Percentiles rank a stretch among this genome's conserved stretches.
These are phyloP conservation scores for Noctua pronuba DNA, from an alignment of 2,888 invertebrate species.

Conservation along the genomic window DNA sequence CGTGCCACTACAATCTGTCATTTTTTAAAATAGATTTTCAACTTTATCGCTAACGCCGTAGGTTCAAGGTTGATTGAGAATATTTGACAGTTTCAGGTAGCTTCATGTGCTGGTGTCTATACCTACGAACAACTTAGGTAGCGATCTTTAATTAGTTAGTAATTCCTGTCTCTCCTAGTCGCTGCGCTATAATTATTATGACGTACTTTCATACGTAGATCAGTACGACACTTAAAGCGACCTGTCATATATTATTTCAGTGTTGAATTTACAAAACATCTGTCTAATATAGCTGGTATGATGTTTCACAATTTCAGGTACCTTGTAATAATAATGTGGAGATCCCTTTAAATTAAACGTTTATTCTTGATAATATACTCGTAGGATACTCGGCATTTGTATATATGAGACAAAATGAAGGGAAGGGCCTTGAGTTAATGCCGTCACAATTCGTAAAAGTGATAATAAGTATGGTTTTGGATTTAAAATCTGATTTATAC, in stretches of 20 bases:
- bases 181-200: not conserved
- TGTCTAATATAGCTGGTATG: not conserved
- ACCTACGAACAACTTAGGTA: not conserved
- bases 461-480: too few relatives aligned
- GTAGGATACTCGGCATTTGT: not conserved
- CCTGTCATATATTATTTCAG: not conserved
- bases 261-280: not conserved
- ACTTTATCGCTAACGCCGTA: too few relatives aligned
- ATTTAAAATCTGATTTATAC: too few relatives aligned
- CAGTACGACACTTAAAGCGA: not conserved
- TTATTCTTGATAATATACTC: not conserved
- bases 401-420: not conserved
- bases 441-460: not conserved
- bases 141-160: not conserved
- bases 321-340: not conserved
- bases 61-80: too few relatives aligned
- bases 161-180: not conserved
- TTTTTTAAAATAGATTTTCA: too few relatives aligned
- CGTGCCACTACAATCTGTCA: too few relatives aligned
- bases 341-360: not conserved
- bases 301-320: slow-evolving; percentile 1
- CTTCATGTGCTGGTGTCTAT: too few relatives aligned
- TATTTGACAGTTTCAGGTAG: too few relatives aligned
- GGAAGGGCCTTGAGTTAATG: not conserved
- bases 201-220: not conserved